Base-by-base conservation (phyloP, 2,888 invertebrate species). In the Plemyria rubiginata region DNA sequence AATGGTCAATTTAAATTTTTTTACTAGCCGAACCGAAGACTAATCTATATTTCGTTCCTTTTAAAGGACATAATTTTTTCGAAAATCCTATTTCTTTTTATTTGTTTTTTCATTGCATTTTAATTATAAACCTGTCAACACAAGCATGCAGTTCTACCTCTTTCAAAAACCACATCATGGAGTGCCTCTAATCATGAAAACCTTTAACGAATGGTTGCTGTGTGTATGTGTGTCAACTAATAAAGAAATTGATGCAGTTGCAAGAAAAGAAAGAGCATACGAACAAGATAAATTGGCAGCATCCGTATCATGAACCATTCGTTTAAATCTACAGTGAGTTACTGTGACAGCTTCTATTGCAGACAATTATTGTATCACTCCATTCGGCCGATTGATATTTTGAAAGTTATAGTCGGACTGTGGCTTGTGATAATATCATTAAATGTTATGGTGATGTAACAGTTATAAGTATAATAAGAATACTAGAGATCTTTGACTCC, bases 211-310 rank as follows among this genome's bases (percentile, higher is more conserved):
- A 48, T 53, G 53, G 11, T 40, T 56, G n/a, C 22, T 32, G 11
- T 11, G 29, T 12, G 3, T 36, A 43, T 53, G 38, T 55, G 32
- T 45, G 41, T 57, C 36, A 51, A 43, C 38, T 55, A 51, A 62
- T 67, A 56, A 57, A 62, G 57, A 58, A 60, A 54, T 54, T 60
- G 57, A 51, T 43, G 48, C 67, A 74, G 73, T 69, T 72, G 40
- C 43, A 65, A 56, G 64, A 70, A 67, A 67, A 66, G 66, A 66
- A 66, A 64, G 65, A 61, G 43, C 64, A 53, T 68, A 72, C 65
- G 61, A 9, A 45, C 45, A 71, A 73, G 72, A 74, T 78, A 81
- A 86, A 87, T 87, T 87, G 85, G 71, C 75, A 65, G 75, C 85
- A 80, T 87, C 87, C 87, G 79, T 70, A 70, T 71, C 70, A 69